Base-by-base conservation (phyloP, 2,888 invertebrate species). In the Dasypolia templi region DNA sequence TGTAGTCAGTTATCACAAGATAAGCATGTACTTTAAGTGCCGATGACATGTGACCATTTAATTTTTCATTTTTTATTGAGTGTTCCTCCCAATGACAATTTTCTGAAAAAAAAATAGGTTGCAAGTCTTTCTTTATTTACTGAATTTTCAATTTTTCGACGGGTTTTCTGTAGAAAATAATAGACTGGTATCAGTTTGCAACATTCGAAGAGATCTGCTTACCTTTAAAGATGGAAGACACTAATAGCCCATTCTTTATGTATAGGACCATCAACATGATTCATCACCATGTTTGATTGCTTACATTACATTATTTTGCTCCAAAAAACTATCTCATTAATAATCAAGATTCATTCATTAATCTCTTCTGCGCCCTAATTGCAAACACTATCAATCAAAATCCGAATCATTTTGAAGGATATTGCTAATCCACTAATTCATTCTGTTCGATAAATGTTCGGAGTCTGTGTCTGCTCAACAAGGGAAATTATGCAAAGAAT, bases 1-100 rank as follows among this genome's bases (percentile, higher is more conserved):
- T 39, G 39, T n/a, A 77, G 64, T 35, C 39, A 62, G 72, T n/a
- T 78, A 79, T 71, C 55, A 32, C 32, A 56, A 44, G 61, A 81
- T 81, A 61, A 65, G 53, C 55, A 49, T 9, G 46, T 61, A 49
- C 12, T 68, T 19, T n/a, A 74, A 19, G 63, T 12, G 53, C 51
- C 26, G 19, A 76, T 46, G 32, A n/a, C 39, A 82, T 67, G 62
- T 56, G 49, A 22, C 44, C 65, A 75, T 78, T 75, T 32, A 11
- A 51, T 51, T 58, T n/a, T 35, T 39, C 7, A 39, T 39, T 5
- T 35, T n/a, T 51, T 51, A 56, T 51, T 79, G 42, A 22, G 72
- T 35, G n/a, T 58, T 35, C 22, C 12, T 55, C 19, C 0, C 12
- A 11, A 26, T 32, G 2, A 44, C 1, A 5, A 29, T 56, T 70